Conservation (phyloP, 30 jellyfish, hydroid and myxozoan species). For the Rhopilema esculentum region DNA sequence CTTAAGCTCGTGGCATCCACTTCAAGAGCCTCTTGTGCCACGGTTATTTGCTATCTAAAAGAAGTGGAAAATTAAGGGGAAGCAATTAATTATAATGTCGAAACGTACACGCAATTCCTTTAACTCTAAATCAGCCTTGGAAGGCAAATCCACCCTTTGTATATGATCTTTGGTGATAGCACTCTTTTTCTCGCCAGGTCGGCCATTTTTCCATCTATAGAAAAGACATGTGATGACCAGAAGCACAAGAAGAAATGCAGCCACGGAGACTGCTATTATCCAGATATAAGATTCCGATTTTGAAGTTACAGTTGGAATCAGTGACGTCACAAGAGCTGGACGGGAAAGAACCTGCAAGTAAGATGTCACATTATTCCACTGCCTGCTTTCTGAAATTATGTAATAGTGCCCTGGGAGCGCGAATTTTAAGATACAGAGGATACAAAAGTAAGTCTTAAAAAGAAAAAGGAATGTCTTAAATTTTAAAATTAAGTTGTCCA, state of each 20-base stretch:
- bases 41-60: no score
- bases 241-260: slow-evolving; percentile 9
- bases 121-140: background rate
- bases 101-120: background rate
- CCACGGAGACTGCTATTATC: slow-evolving; percentile 5
- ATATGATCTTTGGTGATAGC: background rate
- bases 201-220: slow-evolving; percentile 1
- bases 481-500: no score
- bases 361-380: no score
- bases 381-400: no score
- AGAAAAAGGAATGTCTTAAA: no score
- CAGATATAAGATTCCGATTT: background rate
- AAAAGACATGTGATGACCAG: background rate
- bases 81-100: background rate
- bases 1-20: no score
- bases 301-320: background rate
- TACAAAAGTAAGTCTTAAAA: no score
- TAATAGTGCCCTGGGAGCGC: no score
- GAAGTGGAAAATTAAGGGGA: no score
- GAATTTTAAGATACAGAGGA: no score
- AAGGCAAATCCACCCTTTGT: background rate
- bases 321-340: slow-evolving; percentile 5
- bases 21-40: no score
- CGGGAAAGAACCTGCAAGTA: background rate
- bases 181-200: background rate